Conservation (phyloP, 2,113 vertebrate genomes). For the Macrotus californicus region DNA sequence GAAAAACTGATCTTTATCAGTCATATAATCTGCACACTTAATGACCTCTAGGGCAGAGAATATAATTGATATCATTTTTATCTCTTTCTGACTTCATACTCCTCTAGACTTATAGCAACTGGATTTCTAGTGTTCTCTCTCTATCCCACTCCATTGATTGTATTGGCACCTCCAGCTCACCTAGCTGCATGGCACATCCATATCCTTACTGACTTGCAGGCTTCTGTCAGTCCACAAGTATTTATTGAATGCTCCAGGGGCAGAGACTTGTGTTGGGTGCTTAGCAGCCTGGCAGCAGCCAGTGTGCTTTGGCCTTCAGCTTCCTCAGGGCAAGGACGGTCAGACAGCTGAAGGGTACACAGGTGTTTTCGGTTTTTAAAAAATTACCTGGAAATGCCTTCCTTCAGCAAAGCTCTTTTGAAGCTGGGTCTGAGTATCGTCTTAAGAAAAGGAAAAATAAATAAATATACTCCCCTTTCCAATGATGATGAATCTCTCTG, state of each 20-base stretch:
- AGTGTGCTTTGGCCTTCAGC: background rate
- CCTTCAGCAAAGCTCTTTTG: background rate
- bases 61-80: background rate
- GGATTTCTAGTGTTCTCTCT: background rate
- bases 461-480: background rate
- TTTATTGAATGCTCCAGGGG: background rate
- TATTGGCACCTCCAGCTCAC: background rate
- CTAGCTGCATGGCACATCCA: background rate
- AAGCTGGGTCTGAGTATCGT: background rate
- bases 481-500: conserved; percentile 5
- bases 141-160: background rate
- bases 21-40: background rate
- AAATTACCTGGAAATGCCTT: conserved; percentile 13
- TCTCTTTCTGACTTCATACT: background rate
- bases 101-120: background rate
- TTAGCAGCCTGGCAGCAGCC: background rate
- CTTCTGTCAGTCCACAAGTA: conserved; percentile 23
- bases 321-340: conserved; percentile 4
- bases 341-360: background rate
- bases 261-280: background rate
- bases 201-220: background rate
- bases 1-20: background rate
- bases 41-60: background rate
- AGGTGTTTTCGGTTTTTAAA: background rate
- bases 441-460: background rate